These are phyloP conservation scores for Parthenolecanium corni DNA, from an alignment of 2,888 invertebrate genomes.

Conservation along the genomic window DNA sequence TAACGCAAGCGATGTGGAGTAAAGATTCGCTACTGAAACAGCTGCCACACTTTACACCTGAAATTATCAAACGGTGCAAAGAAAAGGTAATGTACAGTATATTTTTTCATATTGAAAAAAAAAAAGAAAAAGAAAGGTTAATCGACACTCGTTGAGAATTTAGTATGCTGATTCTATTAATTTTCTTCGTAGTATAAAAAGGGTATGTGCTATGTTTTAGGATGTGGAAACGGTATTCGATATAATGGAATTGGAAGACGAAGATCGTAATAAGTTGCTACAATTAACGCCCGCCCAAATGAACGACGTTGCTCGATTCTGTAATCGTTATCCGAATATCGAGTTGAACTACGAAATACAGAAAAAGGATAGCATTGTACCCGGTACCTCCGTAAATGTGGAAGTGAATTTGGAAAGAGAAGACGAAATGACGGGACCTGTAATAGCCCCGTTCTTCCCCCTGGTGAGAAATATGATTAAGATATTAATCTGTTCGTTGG, in stretches of 20 bases:
- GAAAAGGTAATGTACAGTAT: slow-evolving; percentile 54
- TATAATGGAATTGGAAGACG: slow-evolving; percentile 90
- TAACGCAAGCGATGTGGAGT: slow-evolving; percentile 99
- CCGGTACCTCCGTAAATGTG: slow-evolving; percentile 78
- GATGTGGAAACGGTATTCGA: slow-evolving; percentile 87
- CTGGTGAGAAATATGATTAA: slow-evolving; percentile 56
- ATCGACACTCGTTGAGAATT: not conserved
- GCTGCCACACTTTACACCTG: slow-evolving; percentile 83
- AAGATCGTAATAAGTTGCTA: slow-evolving; percentile 63
- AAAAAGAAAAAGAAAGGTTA: not conserved
- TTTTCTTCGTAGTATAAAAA: no score
- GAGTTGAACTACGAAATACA: slow-evolving; percentile 53
- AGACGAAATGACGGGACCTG: slow-evolving; percentile 91
- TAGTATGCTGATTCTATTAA: not conserved
- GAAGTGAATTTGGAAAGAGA: slow-evolving; percentile 87
- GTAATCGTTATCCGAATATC: slow-evolving; percentile 97
- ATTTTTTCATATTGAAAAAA: not conserved
- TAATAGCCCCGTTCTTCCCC: slow-evolving; percentile 96
- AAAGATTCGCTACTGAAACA: slow-evolving; percentile 96
- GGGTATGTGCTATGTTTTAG: no score
- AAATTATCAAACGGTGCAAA: slow-evolving; percentile 78
- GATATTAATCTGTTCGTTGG: not conserved
- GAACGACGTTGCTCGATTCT: slow-evolving; percentile 97
- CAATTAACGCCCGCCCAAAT: slow-evolving; percentile 77
- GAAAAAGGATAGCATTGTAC: slow-evolving; percentile 61